These are phyloP conservation scores for Apus apus DNA, from an alignment of 2,113 vertebrate genomes.

Conservation along the genomic window DNA sequence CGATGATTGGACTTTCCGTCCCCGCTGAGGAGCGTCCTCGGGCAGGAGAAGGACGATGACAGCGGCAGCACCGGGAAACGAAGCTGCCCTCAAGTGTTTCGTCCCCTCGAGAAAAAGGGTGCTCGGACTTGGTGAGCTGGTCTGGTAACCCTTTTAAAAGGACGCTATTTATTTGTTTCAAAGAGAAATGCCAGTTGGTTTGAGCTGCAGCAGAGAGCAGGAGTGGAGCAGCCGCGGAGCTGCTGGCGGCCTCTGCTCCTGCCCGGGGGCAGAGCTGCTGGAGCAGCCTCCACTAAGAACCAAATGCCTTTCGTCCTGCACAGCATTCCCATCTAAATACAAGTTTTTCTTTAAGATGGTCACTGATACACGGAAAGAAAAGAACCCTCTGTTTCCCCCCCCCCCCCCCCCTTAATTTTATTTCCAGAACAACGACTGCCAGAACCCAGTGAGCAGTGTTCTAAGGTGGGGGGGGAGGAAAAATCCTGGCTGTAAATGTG, in stretches of 20 bases:
- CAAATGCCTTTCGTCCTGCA: not conserved
- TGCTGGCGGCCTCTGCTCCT: slow-evolving; percentile 5
- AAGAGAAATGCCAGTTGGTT: slow-evolving; percentile 68
- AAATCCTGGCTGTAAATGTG: slow-evolving; percentile 92
- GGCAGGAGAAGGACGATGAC: slow-evolving; percentile 8
- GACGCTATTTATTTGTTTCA: not conserved
- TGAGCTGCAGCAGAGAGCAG: slow-evolving; percentile 67
- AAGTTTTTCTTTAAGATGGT: slow-evolving; percentile 12
- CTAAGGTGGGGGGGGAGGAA: slow-evolving; percentile 54
- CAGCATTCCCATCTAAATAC: not conserved
- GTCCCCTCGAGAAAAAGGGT: slow-evolving; percentile 26
- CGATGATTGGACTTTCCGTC: slow-evolving; percentile 19
- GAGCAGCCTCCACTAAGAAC: not conserved
- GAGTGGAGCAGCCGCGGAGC: too few species aligned
- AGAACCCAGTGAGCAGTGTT: slow-evolving; percentile 64
- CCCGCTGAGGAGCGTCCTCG: too few species aligned
- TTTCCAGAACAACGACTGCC: slow-evolving; percentile 55
- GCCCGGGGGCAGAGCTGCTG: too few species aligned
- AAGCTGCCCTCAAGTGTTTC: slow-evolving; percentile 17
- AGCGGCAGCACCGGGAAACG: slow-evolving; percentile 56
- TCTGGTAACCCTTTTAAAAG: slow-evolving; percentile 11
- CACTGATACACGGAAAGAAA: not conserved
- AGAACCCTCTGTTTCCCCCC: not conserved
- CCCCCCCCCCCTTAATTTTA: not conserved
- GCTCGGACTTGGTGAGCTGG: slow-evolving; percentile 6